These are phyloP conservation scores for Smithornis capensis DNA, from an alignment of 2,113 vertebrate genomes.

Conservation along the genomic window DNA sequence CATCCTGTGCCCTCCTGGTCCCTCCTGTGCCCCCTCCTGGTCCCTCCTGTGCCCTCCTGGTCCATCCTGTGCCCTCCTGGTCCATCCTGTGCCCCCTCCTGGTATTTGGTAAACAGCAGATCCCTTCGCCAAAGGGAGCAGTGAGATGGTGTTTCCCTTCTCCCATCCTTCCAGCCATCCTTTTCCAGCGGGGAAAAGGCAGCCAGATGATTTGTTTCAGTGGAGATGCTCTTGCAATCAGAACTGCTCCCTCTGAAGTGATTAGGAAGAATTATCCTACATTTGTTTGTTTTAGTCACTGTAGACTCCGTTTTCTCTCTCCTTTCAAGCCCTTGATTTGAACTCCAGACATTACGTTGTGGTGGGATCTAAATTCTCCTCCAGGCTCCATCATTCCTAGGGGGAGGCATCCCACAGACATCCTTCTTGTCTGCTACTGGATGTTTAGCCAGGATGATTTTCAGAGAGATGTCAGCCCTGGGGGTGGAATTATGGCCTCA, in stretches of 20 bases:
- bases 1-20: no score
- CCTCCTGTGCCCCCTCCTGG: no score
- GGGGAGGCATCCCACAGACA: not conserved
- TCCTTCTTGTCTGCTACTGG: not conserved
- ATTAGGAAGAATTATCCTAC: not conserved
- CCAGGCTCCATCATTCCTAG: not conserved
- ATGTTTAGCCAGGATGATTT: not conserved
- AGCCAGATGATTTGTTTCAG: not conserved
- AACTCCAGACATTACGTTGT: not conserved
- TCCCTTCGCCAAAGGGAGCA: not conserved
- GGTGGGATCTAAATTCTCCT: not conserved
- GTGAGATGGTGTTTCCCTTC: not conserved
- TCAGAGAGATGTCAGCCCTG: not conserved
- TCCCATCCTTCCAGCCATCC: not conserved
- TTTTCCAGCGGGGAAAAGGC: not conserved
- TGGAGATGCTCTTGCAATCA: not conserved
- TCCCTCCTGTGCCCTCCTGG: no score
- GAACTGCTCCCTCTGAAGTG: not conserved
- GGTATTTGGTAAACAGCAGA: not conserved
- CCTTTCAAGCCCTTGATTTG: not conserved
- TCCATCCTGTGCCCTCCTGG: no score
- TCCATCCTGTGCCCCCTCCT: no score
- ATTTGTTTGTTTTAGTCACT: not conserved
- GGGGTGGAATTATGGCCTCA: not conserved
- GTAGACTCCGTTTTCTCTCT: not conserved